A percentile compares a stretch with the other conserved stretches of the same genome.
phyloP scores from a whole-genome alignment of 2,113 vertebrate species.

The Zonotrichia leucophrys region DNA sequence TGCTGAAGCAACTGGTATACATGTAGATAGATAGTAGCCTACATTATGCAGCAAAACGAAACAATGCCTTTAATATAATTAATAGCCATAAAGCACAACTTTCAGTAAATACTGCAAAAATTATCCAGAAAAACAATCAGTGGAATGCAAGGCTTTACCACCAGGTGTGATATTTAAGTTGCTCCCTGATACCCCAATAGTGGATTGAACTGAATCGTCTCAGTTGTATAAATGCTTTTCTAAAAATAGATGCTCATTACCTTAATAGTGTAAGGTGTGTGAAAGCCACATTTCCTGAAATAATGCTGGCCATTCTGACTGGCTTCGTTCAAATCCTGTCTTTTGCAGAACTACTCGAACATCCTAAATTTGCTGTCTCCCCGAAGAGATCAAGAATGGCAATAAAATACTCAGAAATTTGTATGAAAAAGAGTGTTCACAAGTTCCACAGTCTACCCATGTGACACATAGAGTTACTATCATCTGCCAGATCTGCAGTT shows the following conservation, averaged over 20 bases:
- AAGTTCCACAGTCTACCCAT: constrained; percentile 38
- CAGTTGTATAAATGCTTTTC: constrained; percentile 20
- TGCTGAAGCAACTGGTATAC: not conserved
- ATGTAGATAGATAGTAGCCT: not conserved
- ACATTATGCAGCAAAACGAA: not conserved
- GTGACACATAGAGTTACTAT: constrained; percentile 32
- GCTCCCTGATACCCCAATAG: not conserved
- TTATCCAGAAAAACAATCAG: not conserved
- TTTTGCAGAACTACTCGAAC: constrained; percentile 44
- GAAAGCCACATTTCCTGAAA: constrained; percentile 33
- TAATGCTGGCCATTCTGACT: constrained; percentile 57
- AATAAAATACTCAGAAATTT: constrained; percentile 59
- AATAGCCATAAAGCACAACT: not conserved
- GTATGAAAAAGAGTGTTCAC: constrained; percentile 17
- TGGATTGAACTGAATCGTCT: not conserved
- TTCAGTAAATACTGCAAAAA: not conserved
- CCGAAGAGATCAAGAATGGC: constrained; percentile 45
- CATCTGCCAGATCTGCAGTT: constrained; percentile 28
- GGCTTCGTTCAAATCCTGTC: constrained; percentile 52
- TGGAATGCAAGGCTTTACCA: constrained; percentile 6
- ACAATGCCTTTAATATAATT: not conserved
- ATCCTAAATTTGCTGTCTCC: constrained; percentile 47
- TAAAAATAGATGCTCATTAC: constrained; percentile 54
- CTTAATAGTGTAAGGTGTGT: constrained; percentile 30
- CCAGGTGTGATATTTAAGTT: constrained; percentile 10